These are phyloP conservation scores for Helostoma temminkii DNA, from an alignment of 2,797 vertebrate genomes.

Conservation along the genomic window DNA sequence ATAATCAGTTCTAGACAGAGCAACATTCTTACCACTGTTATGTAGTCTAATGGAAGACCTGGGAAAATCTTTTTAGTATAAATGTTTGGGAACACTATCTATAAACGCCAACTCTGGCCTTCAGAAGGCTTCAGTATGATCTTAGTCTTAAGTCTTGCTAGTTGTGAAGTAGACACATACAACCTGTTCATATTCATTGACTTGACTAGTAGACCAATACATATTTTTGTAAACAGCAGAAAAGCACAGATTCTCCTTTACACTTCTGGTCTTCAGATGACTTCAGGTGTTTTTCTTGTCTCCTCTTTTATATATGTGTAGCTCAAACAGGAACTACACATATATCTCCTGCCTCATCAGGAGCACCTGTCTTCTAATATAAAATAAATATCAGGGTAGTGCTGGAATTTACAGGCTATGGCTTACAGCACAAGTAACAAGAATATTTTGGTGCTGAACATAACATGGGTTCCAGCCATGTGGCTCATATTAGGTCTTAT, in stretches of 20 bases:
- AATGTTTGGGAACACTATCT: slow-evolving; percentile 51
- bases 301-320: not conserved
- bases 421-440: too few species aligned
- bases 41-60: slow-evolving; percentile 6
- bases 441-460: slow-evolving; percentile 6
- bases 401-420: too few species aligned
- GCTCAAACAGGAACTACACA: too few species aligned
- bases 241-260: not conserved
- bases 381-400: slow-evolving; percentile 2
- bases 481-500: not conserved
- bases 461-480: slow-evolving; percentile 4
- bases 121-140: slow-evolving; percentile 10
- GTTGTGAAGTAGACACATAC: not conserved
- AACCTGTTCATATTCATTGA: not conserved
- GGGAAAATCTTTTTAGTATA: not conserved
- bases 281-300: not conserved
- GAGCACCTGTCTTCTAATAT: slow-evolving; percentile 3
- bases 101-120: slow-evolving; percentile 42
- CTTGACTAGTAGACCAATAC: not conserved
- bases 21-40: not conserved
- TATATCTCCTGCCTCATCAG: too few species aligned
- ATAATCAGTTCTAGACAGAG: slow-evolving; percentile 13
- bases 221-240: not conserved
- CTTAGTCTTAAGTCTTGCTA: slow-evolving; percentile 1
- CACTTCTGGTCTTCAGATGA: not conserved